Base-by-base conservation (phyloP, 2,797 vertebrate species). In the Scolopax rusticola region DNA sequence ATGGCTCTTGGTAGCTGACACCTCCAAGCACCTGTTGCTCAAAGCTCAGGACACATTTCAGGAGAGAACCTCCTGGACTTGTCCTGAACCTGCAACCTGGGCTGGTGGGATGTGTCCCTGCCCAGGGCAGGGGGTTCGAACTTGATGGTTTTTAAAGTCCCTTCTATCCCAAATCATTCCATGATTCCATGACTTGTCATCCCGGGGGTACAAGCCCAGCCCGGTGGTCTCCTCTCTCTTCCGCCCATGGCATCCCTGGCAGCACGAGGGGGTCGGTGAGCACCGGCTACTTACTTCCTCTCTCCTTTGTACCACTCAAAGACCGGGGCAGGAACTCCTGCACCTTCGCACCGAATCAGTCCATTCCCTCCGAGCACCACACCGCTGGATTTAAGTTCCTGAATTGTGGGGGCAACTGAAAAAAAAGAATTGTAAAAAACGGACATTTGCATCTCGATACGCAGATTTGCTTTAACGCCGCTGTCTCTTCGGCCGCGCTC, bases 231-330 rank as follows among this genome's bases (percentile, higher is more conserved):
- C 50, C 28, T 73, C 43, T 27, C 41, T 73, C 38, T 38, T 36
- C 19, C 71, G 59, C 76, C 67, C 53, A 60, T 16, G 56, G 30
- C 65, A 38, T 9, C 89, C 89, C 87, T 24, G 10, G 92, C 74
- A 91, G 68, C 91, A 84, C 11, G 7, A 79, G 92, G 50, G 84
- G 81, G 57, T 27, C 0, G n/a, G 80, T 19, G 3, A 80, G 82
- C 33, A 11, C 77, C 13, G 18, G 92, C 89, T 94, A 97, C 99
- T 99, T 98, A 99, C 99, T 99, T 99, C 98, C 99, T 99, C 91
- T 99, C 99, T 87, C 99, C 99, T 98, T 98, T 99, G 98, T 98
- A 99, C 99, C 99, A 99, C 97, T 99, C 99, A 54, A 99, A 99
- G 61, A 97, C 84, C 4, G 99, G 99, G 95, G 98, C 97, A 50